Base-by-base conservation (phyloP, 2,888 invertebrate genomes). In the Panzeria rudis region DNA sequence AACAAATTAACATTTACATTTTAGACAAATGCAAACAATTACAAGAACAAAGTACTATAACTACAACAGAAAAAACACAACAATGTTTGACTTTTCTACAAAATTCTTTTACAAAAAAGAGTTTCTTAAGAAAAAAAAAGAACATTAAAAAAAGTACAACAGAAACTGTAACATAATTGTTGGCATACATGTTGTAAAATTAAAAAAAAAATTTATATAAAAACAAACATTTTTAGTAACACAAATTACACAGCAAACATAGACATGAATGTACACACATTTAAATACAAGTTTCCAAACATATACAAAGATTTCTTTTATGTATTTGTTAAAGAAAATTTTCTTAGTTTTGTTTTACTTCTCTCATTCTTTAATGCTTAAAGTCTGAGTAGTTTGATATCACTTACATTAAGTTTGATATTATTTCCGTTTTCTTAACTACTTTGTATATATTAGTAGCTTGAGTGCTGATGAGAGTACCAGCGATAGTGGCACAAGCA, bases 11-110 rank as follows among this genome's bases (percentile, higher is more conserved):
- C 54, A 85, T 69, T 85, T 38, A 73, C 73, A 73, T 68, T 84
- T 54, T 23, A 29, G 25, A 50, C 61, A 81, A 81, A 81, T 85
- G 73, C 62, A 73, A 77, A 50, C 84, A 85, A 78, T 84, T 84
- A 77, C 72, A 78, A 78, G 17, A 64, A 85, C 56, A 81, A 81
- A 68, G 69, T 50, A 44, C n/a, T 15, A 41, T 32, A 50, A 52
- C 50, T n/a, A 61, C 32, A 13, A n/a, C 2, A 17, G 17, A 54
- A 29, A 69, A 41, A 52, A 50, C 11, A 38, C 38, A 79, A 64
- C 56, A 56, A 32, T 69, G 29, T 71, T 61, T 61, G 61, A 68
- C 69, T 69, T 61, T 69, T 50, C 2, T 59, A 47, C 41, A 54
- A 35, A 66, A 66, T 38, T 41, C 47, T 35, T 20, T 50, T 7